Evolutionary conservation across 2,113 vertebrate genomes (phyloP).

Genomic region (Sturnus vulgaris): DNA sequence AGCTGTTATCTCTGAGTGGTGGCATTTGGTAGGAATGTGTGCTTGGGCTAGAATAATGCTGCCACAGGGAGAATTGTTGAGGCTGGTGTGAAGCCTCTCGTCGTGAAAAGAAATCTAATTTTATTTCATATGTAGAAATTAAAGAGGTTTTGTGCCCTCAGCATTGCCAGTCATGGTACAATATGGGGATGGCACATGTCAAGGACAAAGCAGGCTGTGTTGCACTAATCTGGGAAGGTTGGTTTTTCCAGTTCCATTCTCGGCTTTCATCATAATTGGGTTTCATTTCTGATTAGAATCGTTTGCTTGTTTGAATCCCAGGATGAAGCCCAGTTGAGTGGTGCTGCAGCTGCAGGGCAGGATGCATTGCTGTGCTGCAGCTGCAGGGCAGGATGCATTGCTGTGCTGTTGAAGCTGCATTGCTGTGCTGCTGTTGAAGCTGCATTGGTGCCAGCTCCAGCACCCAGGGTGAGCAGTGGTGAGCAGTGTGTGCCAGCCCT

Average conservation of each 20-base stretch:
- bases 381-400: too few relatives aligned
- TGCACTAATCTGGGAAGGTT: not conserved
- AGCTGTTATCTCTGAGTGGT: not conserved
- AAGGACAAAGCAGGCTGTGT: not conserved
- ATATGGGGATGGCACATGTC: not conserved
- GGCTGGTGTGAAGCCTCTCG: not conserved
- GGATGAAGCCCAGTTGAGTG: too few relatives aligned
- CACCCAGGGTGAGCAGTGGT: too few relatives aligned
- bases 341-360: too few relatives aligned
- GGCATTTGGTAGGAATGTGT: not conserved
- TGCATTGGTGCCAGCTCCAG: too few relatives aligned
- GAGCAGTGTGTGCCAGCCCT: too few relatives aligned
- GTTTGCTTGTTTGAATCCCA: not conserved
- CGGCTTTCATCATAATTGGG: not conserved
- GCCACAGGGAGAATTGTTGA: not conserved
- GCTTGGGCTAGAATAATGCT: not conserved
- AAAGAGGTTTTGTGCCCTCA: not conserved
- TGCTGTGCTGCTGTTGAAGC: too few relatives aligned
- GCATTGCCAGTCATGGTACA: not conserved
- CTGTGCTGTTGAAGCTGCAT: too few relatives aligned
- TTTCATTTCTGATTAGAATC: not conserved
- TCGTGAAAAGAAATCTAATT: not conserved
- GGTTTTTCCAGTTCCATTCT: not conserved
- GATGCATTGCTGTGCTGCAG: too few relatives aligned
- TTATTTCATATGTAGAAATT: not conserved